A percentile compares a stretch with the other conserved stretches of the same genome.
These are phyloP conservation scores for Poeciliopsis presidionis DNA, from an alignment of 2,797 vertebrate genomes.

Conservation along the genomic window DNA sequence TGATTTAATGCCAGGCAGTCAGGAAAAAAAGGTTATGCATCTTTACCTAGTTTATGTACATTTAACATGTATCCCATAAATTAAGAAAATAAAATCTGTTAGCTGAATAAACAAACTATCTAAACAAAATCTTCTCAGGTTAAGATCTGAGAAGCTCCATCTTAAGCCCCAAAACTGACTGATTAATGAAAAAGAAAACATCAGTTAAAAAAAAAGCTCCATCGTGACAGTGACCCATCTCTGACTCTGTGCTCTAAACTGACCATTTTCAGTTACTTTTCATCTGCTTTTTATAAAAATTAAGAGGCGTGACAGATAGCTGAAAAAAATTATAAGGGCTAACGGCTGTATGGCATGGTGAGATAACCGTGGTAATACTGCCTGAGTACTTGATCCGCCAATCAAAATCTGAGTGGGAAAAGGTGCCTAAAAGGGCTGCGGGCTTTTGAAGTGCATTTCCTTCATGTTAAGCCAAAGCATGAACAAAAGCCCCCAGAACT, in stretches of 20 bases:
- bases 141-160: not conserved
- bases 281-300: constrained; percentile 57
- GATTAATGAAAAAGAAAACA: not conserved
- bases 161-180: not conserved
- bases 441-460: constrained; percentile 50
- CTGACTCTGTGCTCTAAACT: constrained; percentile 1
- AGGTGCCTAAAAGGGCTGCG: constrained; percentile 51
- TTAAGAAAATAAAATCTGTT: not conserved
- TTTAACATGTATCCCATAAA: not conserved
- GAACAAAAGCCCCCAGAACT: constrained; percentile 38
- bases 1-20: not conserved
- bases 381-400: constrained; percentile 60
- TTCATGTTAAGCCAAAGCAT: constrained; percentile 40
- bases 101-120: not conserved
- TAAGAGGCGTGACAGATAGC: constrained; percentile 57
- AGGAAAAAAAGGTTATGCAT: not conserved
- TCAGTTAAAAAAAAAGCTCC: constrained; percentile 5
- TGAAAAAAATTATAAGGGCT: constrained; percentile 59
- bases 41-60: not conserved
- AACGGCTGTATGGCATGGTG: constrained; percentile 52
- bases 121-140: not conserved
- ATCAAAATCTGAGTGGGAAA: constrained; percentile 58
- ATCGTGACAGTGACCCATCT: constrained; percentile 28
- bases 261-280: constrained; percentile 39
- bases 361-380: constrained; percentile 70